These are phyloP conservation scores for Pelobates fuscus DNA, from an alignment of 2,113 vertebrate species.

Conservation along the genomic window DNA sequence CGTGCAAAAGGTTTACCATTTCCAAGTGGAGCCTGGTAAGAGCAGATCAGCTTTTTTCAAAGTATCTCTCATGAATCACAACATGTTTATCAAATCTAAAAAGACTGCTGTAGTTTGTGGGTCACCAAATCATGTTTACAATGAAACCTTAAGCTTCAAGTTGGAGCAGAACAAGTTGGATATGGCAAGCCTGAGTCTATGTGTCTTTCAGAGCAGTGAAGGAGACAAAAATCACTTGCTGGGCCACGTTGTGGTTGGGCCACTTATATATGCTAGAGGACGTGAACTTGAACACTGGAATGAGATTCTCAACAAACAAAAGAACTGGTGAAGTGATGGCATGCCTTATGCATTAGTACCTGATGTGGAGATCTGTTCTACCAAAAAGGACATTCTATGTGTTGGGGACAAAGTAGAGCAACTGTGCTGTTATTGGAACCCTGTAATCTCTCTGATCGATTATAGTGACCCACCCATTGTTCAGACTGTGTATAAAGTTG, in stretches of 20 bases:
- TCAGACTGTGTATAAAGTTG: too few relatives aligned
- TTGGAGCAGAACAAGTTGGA: slow-evolving; percentile 72
- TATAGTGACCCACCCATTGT: too few relatives aligned
- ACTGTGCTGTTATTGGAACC: too few relatives aligned
- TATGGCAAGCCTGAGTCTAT: slow-evolving; percentile 78
- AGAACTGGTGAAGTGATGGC: slow-evolving; percentile 82
- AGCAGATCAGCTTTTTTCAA: slow-evolving; percentile 69
- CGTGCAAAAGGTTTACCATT: slow-evolving; percentile 76
- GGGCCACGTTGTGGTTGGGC: slow-evolving; percentile 78
- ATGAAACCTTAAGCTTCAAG: slow-evolving; percentile 83
- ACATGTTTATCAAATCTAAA: slow-evolving; percentile 80
- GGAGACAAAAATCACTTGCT: slow-evolving; percentile 59
- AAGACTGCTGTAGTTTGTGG: slow-evolving; percentile 68
- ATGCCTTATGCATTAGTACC: slow-evolving; percentile 64
- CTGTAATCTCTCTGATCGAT: too few relatives aligned
- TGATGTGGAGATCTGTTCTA: slow-evolving; percentile 10
- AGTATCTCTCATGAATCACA: slow-evolving; percentile 83
- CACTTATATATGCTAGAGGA: slow-evolving; percentile 86
- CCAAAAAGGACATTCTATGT: too few relatives aligned
- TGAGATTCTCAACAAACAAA: slow-evolving; percentile 80
- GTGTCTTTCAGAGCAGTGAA: slow-evolving; percentile 71
- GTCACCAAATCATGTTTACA: slow-evolving; percentile 70
- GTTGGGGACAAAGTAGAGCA: too few relatives aligned
- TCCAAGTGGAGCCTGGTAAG: slow-evolving; percentile 64
- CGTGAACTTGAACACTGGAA: slow-evolving; percentile 88